phyloP scores from a whole-genome alignment of 64 coral and sea anemone species.

The Exaiptasia diaphana region DNA sequence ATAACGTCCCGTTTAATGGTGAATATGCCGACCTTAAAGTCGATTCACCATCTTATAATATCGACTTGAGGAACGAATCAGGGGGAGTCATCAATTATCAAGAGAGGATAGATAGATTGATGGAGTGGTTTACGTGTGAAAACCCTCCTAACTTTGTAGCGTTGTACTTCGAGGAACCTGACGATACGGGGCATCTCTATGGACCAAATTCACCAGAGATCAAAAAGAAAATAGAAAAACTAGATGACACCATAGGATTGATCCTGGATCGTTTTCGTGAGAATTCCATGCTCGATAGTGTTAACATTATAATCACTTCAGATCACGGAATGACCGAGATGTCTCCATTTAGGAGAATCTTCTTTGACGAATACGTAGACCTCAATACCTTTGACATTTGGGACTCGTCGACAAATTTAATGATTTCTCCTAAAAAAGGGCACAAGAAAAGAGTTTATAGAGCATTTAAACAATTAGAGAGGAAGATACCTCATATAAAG shows the following conservation, averaged over 20 bases:
- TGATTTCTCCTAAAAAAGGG: constrained; percentile 44
- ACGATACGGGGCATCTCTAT: constrained; percentile 51
- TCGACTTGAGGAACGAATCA: constrained; percentile 47
- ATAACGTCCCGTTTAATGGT: constrained; percentile 63
- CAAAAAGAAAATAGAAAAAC: not conserved
- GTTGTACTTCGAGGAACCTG: constrained; percentile 81
- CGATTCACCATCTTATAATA: constrained; percentile 43
- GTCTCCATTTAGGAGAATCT: constrained; percentile 27
- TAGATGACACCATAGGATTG: constrained; percentile 59
- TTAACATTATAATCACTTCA: constrained; percentile 73
- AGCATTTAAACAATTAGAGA: constrained; percentile 28
- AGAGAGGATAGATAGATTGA: constrained; percentile 47
- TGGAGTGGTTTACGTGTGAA: constrained; percentile 47
- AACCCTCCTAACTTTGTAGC: constrained; percentile 76
- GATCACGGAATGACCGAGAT: constrained; percentile 84
- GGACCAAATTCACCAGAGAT: constrained; percentile 38
- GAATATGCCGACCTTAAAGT: constrained; percentile 35
- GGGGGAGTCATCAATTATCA: constrained; percentile 36
- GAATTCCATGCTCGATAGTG: constrained; percentile 32
- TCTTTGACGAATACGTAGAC: constrained; percentile 58
- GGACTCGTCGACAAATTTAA: constrained; percentile 38
- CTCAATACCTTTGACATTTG: constrained; percentile 43
- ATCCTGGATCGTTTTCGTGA: constrained; percentile 29
- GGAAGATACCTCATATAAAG: constrained; percentile 38
- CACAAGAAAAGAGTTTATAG: constrained; percentile 39